Evolutionary conservation across 2,797 vertebrate genomes (phyloP), one percentile per base, ranked within the genome.

Genomic region (Danio aesculapii): DNA sequence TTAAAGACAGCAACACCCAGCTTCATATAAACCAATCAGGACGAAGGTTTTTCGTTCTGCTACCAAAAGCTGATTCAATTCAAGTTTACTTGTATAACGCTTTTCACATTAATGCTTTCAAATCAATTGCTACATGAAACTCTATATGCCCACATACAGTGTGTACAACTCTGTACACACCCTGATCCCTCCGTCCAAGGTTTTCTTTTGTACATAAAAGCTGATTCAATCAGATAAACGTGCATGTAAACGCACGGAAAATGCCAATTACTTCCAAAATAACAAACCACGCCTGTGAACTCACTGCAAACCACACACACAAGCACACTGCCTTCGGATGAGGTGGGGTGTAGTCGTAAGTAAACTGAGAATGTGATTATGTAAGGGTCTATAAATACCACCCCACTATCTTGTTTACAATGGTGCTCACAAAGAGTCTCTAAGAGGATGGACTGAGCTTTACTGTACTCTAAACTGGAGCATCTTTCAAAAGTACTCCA

Each of bases 241-340:
- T 8, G 30, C 9, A 68, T 16, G 53, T 21, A 67, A 14, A 69
- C 55, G 44, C 49, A 53, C 8, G 21, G 55, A 62, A 75, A 59
- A 59, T 9, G 16, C 43, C 64, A 59, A 68, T 69, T 49, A 68
- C 6, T 50, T 58, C 1, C 17, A 61, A 47, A 44, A 16, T 21
- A 74, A 69, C 46, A 81, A 49, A 64, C 64, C 30, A 59, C 47
- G 63, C 73, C 64, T 46, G 82, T 89, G 88, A 88, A 85, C 69
- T 59, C 75, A 75, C 83, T 77, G 55, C 61, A 85, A 84, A 30
- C 30, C 30, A 30, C 30, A 30, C 30, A 30, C 30, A 30, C 55
- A 39, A 17, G 46, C 57, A 44, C 58, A 30, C 1, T 9, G 62
- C 55, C 46, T 6, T 66, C 47, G 19, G 43, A 63, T 58, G 66